Evolutionary conservation across 2,888 invertebrate species (phyloP).

Genomic region (Caenorhabditis wallacei): DNA sequence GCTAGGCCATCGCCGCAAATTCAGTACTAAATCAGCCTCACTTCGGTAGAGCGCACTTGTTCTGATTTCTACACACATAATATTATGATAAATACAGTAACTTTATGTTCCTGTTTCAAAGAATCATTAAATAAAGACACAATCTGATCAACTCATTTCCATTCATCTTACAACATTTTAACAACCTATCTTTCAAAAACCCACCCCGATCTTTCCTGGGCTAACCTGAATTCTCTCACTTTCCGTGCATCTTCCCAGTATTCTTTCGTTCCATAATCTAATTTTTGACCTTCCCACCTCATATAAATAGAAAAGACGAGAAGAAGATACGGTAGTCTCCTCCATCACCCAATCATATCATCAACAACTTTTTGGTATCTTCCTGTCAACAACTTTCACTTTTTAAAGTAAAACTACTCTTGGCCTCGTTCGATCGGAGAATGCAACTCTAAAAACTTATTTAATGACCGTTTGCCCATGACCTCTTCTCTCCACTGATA

Average conservation of each 20-base stretch:
- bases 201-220: no score
- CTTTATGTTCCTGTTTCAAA: no score
- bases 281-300: conserved; percentile 6
- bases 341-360: conserved; percentile 37
- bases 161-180: no score
- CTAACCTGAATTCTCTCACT: background rate
- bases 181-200: no score
- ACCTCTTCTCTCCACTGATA: conserved; percentile 17
- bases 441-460: conserved; percentile 11
- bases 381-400: conserved; percentile 34
- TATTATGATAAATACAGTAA: no score
- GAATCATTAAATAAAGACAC: no score
- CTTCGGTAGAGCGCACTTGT: no score
- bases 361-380: conserved; percentile 41
- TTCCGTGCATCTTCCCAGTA: background rate
- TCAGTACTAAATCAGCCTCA: no score
- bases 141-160: no score
- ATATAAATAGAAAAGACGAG: conserved; percentile 1
- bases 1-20: no score
- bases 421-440: background rate
- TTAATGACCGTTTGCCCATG: conserved; percentile 22
- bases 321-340: conserved; percentile 31
- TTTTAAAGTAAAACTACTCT: background rate
- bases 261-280: background rate
- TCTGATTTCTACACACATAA: no score